Evolutionary conservation across 2,888 invertebrate genomes (phyloP).

Genomic region (Sabatieria punctata): DNA sequence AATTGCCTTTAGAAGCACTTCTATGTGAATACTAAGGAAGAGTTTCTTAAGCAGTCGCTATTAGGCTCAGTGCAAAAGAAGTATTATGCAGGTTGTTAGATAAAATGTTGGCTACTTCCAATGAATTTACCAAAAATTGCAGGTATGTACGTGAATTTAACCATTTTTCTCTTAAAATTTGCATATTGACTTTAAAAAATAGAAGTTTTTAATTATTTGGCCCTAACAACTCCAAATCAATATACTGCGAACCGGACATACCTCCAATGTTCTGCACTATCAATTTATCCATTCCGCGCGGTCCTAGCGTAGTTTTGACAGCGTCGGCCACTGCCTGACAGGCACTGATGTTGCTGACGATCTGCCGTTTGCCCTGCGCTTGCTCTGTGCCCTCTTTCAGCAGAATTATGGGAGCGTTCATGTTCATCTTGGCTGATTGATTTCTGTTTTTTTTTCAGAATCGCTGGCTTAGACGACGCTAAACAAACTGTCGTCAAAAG

Average conservation of each 20-base stretch:
- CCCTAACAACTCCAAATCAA: neutral
- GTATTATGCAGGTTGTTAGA: no score
- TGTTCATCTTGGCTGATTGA: constrained; percentile 5
- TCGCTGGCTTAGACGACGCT: no score
- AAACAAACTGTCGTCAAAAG: no score
- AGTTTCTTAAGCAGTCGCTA: no score
- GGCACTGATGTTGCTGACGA: constrained; percentile 30
- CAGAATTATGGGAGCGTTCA: constrained; percentile 70
- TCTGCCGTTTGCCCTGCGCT: constrained; percentile 76
- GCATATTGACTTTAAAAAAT: neutral
- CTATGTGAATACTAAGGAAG: no score
- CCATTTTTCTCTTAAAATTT: no score
- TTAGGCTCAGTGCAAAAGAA: no score
- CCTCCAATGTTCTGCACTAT: constrained; percentile 67
- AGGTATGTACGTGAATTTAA: no score
- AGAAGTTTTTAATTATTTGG: constrained; percentile 6
- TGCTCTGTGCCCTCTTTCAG: constrained; percentile 90
- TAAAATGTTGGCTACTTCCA: no score
- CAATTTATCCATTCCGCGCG: constrained; percentile 96
- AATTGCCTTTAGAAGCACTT: no score
- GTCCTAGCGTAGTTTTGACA: constrained; percentile 89
- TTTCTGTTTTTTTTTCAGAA: neutral
- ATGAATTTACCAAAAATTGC: no score
- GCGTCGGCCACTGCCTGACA: constrained; percentile 62
- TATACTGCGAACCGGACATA: constrained; percentile 8